These are phyloP conservation scores for Vidua chalybeata DNA, from an alignment of 2,113 vertebrate genomes.

Conservation along the genomic window DNA sequence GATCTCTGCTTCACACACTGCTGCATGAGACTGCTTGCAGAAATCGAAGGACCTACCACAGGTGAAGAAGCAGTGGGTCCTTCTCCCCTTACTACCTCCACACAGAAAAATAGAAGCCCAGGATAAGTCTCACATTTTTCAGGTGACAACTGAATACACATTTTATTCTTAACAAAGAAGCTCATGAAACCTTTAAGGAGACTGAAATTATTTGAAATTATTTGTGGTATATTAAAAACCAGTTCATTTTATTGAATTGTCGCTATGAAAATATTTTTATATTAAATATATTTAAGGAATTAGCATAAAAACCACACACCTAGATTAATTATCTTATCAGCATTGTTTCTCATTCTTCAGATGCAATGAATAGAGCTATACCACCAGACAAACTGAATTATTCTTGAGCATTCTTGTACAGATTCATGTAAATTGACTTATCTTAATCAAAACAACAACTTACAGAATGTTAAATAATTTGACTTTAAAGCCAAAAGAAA, in stretches of 20 bases:
- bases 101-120: background rate
- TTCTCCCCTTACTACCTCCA: background rate
- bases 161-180: background rate
- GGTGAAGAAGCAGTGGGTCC: constrained; percentile 9
- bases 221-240: background rate
- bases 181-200: background rate
- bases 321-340: background rate
- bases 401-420: background rate
- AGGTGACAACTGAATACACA: background rate
- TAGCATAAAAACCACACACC: background rate
- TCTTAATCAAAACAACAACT: background rate
- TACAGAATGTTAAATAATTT: background rate
- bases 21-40: background rate
- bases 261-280: background rate
- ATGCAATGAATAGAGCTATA: background rate
- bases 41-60: background rate
- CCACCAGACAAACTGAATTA: background rate
- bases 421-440: background rate
- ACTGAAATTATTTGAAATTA: background rate
- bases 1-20: background rate
- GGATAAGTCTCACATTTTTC: background rate
- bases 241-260: background rate
- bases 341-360: background rate
- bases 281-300: background rate
- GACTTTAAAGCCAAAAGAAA: background rate